Evolutionary conservation across 1,140 invertebrate genomes (phyloP), one percentile per base, ranked within the genome.

Genomic region (Cotesia chilonis): DNA sequence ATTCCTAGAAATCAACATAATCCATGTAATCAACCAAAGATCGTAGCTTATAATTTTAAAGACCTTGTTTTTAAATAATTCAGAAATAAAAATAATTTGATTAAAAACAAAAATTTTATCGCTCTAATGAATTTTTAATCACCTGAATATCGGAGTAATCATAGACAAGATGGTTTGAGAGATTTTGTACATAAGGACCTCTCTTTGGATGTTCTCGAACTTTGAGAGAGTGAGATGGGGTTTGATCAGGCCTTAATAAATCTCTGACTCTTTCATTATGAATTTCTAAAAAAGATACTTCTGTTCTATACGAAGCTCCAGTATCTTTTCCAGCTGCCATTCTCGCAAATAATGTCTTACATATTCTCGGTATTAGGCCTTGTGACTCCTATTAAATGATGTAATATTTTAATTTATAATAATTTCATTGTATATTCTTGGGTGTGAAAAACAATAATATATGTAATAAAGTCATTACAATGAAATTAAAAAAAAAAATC

Each of bases 181-280:
- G 84, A 81, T 96, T 95, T 87, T 98, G 95, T 10, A 98, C 97
- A 82, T 98, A 98, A 0, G 96, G 96, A 4, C 97, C 97, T 55
- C 93, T 86, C 73, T 92, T 91, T 0, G 96, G 96, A 88, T 99
- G 96, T 86, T 99, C 97, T 10, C 97, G 87, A 20, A 99, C 96
- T 78, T 92, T 89, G 4, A 98, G 87, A 14, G 91, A 91, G 81
- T 94, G 91, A 3, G 91, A 91, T 77, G 88, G 88, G 4, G 87
- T 88, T 74, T 89, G 90, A 79, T 90, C 91, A 68, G 89, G 87
- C 14, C 92, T 92, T 7, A 97, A 85, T 54, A 97, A 87, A 86
- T 96, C 97, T 84, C 94, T 93, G 0, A 98, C 95, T 70, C 93
- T 88, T 85, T 97, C 96, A 80, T 97, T 96, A 85, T 97, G 96